Evolutionary conservation across 1,140 invertebrate species (phyloP), one percentile per base, ranked within the genome.

Genomic region (Lamellibrachia luymesi): DNA sequence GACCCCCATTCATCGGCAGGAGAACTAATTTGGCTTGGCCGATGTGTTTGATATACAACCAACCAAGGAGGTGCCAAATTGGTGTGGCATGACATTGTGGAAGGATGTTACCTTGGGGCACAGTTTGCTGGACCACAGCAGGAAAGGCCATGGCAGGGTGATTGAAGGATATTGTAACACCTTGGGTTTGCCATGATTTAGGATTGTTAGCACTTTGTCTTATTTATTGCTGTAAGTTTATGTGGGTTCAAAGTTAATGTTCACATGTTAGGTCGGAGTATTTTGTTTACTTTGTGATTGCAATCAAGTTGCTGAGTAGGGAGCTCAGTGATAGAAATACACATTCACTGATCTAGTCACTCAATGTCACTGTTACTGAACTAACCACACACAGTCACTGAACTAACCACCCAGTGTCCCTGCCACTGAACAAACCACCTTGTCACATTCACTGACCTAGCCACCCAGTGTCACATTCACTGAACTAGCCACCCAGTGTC

Each of bases 111-210:
- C 64, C 64, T 22, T 17, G 17, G 64, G 64, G 64, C 2, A 17
- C 2, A 80, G 64, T 80, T 80, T 80, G 13, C 17, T 8, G 6
- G 25, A 17, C 13, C 13, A 22, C 64, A 10, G 64, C 25, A 17
- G 52, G 17, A 56, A 56, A 6, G 17, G 64, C 64, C 64, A 22
- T 80, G 8, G 25, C 6, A 17, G 64, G 64, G 64, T 80, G 64
- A 80, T 80, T 80, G 13, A 80, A 80, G 64, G 64, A 80, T 80
- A 80, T 80, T 80, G 64, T 80, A 80, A 80, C 64, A 80, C 64
- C 64, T 80, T 22, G 2, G 13, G 13, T 80, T 2, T 80, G 64
- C 64, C 13, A 80, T 80, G 64, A 80, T 80, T 80, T 80, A 80
- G 64, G 5, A 22, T 80, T 80, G 64, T 80, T 80, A 80, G 5